These are phyloP conservation scores for Sphyrna mokarran DNA, from an alignment of 2,113 vertebrate genomes.

Conservation along the genomic window DNA sequence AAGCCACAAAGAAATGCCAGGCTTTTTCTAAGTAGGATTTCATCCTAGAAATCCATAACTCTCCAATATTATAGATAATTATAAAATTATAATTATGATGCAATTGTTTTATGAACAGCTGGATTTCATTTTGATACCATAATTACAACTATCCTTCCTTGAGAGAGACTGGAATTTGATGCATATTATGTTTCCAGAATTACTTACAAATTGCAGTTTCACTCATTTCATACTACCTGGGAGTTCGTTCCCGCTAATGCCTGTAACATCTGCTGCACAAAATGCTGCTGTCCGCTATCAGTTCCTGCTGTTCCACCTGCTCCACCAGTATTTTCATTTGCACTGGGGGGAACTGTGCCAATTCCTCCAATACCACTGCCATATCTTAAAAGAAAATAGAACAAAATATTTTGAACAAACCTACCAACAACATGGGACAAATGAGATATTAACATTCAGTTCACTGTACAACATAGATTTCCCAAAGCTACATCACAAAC, in stretches of 20 bases:
- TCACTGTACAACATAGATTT: neutral
- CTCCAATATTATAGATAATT: neutral
- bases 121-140: neutral
- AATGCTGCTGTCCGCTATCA: conserved; percentile 67
- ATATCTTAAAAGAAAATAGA: conserved; percentile 34
- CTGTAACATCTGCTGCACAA: conserved; percentile 82
- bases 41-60: neutral
- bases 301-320: conserved; percentile 53
- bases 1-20: neutral
- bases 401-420: neutral
- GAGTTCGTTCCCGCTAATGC: conserved; percentile 68
- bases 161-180: neutral
- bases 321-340: conserved; percentile 52
- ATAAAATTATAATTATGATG: neutral
- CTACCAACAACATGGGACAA: neutral
- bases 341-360: conserved; percentile 48
- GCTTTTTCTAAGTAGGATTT: neutral
- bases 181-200: neutral
- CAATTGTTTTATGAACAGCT: neutral
- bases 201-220: neutral
- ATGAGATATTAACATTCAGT: neutral
- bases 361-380: conserved; percentile 51
- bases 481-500: neutral
- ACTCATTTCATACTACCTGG: conserved; percentile 54
- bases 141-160: neutral